These are phyloP conservation scores for Scaptomyza caliginosa DNA, from an alignment of 2,888 invertebrate species.

Conservation along the genomic window DNA sequence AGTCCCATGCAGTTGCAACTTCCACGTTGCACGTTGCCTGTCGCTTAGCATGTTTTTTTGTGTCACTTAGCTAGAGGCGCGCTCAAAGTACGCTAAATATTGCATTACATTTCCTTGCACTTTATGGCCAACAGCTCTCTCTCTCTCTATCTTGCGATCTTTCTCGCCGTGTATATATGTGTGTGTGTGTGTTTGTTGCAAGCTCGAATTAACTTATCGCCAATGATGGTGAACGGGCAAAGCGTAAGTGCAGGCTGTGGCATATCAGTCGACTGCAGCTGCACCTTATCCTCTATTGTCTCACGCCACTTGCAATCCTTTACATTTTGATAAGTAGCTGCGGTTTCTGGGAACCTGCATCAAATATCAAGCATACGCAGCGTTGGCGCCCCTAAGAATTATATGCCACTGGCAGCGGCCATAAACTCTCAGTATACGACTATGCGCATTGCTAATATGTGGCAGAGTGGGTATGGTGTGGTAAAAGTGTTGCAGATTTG, in stretches of 20 bases:
- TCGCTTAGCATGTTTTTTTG: slow-evolving; percentile 45
- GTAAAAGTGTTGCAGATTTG: slow-evolving; percentile 35
- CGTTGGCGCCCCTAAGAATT: slow-evolving; percentile 14
- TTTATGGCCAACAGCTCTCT: slow-evolving; percentile 60
- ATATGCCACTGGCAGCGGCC: slow-evolving; percentile 26
- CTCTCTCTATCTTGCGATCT: not conserved
- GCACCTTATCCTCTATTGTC: not conserved
- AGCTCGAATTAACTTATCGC: slow-evolving; percentile 41
- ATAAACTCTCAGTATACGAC: slow-evolving; percentile 27
- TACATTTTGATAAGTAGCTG: slow-evolving; percentile 45
- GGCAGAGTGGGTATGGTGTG: not conserved
- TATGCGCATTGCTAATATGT: slow-evolving; percentile 38
- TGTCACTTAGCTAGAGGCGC: slow-evolving; percentile 71
- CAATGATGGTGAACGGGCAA: slow-evolving; percentile 24
- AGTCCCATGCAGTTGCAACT: slow-evolving; percentile 1
- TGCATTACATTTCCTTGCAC: slow-evolving; percentile 77
- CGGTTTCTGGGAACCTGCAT: slow-evolving; percentile 14
- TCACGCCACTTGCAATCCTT: slow-evolving; percentile 6
- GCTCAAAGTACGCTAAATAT: slow-evolving; percentile 78
- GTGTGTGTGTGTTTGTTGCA: not conserved
- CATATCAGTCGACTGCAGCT: slow-evolving; percentile 14
- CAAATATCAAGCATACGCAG: slow-evolving; percentile 55
- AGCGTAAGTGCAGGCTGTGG: slow-evolving; percentile 8
- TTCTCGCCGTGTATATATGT: not conserved
- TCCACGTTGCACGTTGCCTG: slow-evolving; percentile 14